Conservation (phyloP, 2,888 invertebrate species). For the Cheilosia vulpina region DNA sequence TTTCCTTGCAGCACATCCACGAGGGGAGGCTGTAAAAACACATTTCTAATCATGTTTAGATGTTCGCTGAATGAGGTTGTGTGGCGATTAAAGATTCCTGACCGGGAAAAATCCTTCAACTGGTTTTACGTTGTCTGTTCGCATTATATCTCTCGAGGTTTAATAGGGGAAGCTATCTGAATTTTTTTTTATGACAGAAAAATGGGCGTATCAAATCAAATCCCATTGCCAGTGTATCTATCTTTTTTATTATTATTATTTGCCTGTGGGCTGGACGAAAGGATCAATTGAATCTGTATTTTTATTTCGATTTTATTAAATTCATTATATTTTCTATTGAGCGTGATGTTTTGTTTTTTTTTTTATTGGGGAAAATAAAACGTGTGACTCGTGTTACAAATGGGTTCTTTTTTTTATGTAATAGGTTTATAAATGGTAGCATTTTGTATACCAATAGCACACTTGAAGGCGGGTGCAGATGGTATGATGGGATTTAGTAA, state of each 20-base stretch:
- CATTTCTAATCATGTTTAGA: conserved; percentile 83
- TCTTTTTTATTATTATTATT: conserved; percentile 44
- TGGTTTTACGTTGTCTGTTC: conserved; percentile 61
- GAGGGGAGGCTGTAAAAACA: conserved; percentile 82
- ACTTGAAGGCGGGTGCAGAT: conserved; percentile 17
- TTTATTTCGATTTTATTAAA: conserved; percentile 63
- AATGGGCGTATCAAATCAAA: conserved; percentile 72
- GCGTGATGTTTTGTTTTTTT: conserved; percentile 30
- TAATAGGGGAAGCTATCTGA: conserved; percentile 38
- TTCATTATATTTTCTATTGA: conserved; percentile 56
- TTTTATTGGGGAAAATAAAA: conserved; percentile 8
- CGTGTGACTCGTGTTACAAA: conserved; percentile 57
- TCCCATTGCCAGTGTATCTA: conserved; percentile 40
- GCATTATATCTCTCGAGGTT: neutral
- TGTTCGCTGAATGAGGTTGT: conserved; percentile 73
- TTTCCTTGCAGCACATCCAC: conserved; percentile 18
- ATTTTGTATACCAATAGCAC: neutral
- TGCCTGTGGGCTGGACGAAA: conserved; percentile 72
- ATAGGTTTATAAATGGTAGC: neutral
- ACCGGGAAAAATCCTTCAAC: conserved; percentile 69
- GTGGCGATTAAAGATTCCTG: conserved; percentile 69
- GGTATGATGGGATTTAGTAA: neutral
- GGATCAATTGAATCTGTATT: conserved; percentile 73
- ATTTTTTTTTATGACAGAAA: conserved; percentile 53
- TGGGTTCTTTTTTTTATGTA: conserved; percentile 1